Base-by-base conservation (phyloP, 2,113 vertebrate species). In the Myanophis thanlyinensis region DNA sequence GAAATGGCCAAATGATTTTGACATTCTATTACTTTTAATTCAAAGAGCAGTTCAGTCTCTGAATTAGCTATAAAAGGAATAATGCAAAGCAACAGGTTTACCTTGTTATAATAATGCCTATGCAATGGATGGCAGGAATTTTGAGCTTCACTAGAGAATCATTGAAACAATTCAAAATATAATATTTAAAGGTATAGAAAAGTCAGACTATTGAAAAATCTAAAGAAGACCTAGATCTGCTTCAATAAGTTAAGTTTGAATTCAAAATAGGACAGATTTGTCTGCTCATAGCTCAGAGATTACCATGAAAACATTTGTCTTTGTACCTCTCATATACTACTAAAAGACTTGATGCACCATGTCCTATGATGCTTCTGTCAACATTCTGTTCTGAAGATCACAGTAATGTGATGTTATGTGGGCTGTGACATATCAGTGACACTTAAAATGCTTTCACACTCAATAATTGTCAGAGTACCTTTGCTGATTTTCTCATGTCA, bases 281-380 rank as follows among this genome's bases (percentile, higher is more conserved):
- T 90, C 2, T 94, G 2, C 90, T 94, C 59, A 92, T 95, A 93
- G 73, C 35, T 94, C 88, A 94, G 86, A 80, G 87, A 96, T 30
- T 88, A 80, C 92, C 95, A 93, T 94, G 94, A 95, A 91, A 93
- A 62, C 90, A 93, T 92, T 95, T 95, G 93, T 94, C 90, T 96
- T 93, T 95, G 91, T 59, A 93, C 85, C 89, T 94, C 46, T 90
- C 93, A 80, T 90, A 88, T 73, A 91, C 93, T 92, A 96, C 96
- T 94, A 94, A 95, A 94, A 93, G 93, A 94, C 89, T 94, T 95
- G 93, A 96, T 87, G 90, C 88, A 92, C 22, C 95, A 46, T 95
- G 90, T 94, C 95, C 95, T 95, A 93, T 96, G 96, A 95, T 88
- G 92, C 93, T 95, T 94, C 90, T 95, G 95, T 93, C 95, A 94